Percentiles rank a stretch among this genome's conserved stretches.
phyloP scores from a whole-genome alignment of 2,113 vertebrate species.

The Epinephelus cyanopodus region DNA sequence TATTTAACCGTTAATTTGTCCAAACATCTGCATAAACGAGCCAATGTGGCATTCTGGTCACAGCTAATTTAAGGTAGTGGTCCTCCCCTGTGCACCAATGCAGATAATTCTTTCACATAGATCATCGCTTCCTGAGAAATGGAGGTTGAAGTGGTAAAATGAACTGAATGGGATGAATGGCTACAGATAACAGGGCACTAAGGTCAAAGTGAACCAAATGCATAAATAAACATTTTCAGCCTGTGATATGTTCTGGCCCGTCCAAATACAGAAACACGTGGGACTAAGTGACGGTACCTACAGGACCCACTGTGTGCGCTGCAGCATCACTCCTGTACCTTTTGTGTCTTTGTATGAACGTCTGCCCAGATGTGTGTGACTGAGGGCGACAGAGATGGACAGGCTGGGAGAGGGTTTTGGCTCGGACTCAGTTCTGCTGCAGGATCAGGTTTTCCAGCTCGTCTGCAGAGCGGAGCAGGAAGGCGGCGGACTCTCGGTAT shows the following conservation, averaged over 20 bases:
- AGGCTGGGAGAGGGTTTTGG: slow-evolving; percentile 50
- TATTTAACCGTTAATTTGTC: slow-evolving; percentile 45
- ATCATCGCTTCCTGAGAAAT: slow-evolving; percentile 82
- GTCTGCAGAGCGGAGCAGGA: slow-evolving; percentile 96
- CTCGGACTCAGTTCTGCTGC: slow-evolving; percentile 95
- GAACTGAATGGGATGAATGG: slow-evolving; percentile 69
- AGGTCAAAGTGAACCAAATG: slow-evolving; percentile 80
- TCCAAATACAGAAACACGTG: slow-evolving; percentile 58
- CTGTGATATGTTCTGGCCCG: slow-evolving; percentile 66
- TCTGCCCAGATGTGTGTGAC: slow-evolving; percentile 60
- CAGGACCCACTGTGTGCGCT: slow-evolving; percentile 71
- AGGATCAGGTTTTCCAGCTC: slow-evolving; percentile 99
- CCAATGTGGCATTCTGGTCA: slow-evolving; percentile 37
- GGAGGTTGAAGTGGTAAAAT: slow-evolving; percentile 72
- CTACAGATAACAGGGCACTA: slow-evolving; percentile 79
- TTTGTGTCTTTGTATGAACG: slow-evolving; percentile 66
- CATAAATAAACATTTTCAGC: slow-evolving; percentile 74
- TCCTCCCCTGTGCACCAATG: slow-evolving; percentile 29
- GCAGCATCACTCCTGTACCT: slow-evolving; percentile 63
- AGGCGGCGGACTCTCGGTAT: slow-evolving; percentile 97
- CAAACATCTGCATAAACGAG: slow-evolving; percentile 56
- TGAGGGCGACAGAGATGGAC: slow-evolving; percentile 49
- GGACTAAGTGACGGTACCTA: slow-evolving; percentile 69
- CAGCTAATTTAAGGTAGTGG: slow-evolving; percentile 49
- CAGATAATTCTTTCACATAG: slow-evolving; percentile 38